A percentile compares a stretch with the other conserved stretches of the same genome.
Conservation (phyloP, 35 echinoderm and acorn worm genomes). For the Apostichopus parvimensis region DNA sequence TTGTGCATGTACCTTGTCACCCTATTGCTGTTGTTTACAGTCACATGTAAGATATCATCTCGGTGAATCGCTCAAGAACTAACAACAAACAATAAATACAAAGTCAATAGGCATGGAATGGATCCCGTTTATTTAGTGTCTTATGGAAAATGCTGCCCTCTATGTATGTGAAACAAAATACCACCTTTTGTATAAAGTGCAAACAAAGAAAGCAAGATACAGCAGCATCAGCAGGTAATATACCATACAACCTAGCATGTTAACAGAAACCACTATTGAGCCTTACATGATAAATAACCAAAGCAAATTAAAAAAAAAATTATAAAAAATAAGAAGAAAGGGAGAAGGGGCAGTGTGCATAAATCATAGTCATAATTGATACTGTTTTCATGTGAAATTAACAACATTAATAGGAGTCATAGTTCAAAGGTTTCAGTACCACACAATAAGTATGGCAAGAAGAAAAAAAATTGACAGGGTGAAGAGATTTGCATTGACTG, state of each 20-base stretch:
- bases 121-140: not conserved
- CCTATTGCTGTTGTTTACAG: too few relatives aligned
- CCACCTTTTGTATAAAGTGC: not conserved
- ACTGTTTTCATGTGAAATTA: too few relatives aligned
- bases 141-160: not conserved
- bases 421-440: too few relatives aligned
- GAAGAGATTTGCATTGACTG: too few relatives aligned
- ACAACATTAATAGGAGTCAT: too few relatives aligned
- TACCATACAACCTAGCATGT: not conserved
- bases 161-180: not conserved
- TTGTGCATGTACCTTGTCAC: too few relatives aligned
- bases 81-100: too few relatives aligned
- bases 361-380: not conserved
- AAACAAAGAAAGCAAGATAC: not conserved
- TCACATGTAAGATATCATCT: too few relatives aligned
- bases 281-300: not conserved
- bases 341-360: not conserved
- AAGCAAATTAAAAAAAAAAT: not conserved
- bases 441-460: too few relatives aligned
- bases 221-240: not conserved
- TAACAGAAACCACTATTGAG: not conserved
- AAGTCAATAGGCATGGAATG: not conserved
- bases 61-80: too few relatives aligned
- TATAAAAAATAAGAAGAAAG: not conserved
- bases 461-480: too few relatives aligned